Percentiles rank a stretch among this genome's conserved stretches.
Evolutionary conservation across 2,113 vertebrate genomes (phyloP).

Genomic region (Periophthalmus modestus): DNA sequence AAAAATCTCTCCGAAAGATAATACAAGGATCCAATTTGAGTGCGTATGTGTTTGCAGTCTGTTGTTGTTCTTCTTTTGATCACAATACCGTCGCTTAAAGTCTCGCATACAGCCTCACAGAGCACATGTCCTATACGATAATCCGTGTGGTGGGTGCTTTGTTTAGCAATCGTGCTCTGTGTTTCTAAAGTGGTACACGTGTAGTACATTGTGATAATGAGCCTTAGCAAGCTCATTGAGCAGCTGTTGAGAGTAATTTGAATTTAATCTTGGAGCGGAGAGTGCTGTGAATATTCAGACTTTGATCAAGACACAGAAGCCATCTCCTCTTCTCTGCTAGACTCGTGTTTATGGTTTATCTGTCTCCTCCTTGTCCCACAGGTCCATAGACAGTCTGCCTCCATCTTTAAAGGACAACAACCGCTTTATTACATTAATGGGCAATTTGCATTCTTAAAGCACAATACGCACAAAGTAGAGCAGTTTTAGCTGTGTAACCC

Average conservation of each 20-base stretch:
- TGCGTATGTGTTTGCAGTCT: neutral
- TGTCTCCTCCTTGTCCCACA: conserved; percentile 44
- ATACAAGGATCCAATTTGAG: neutral
- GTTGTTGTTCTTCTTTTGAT: neutral
- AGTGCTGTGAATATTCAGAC: conserved; percentile 67
- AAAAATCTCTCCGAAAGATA: too few species aligned
- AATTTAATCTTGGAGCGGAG: conserved; percentile 65
- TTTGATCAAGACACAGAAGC: conserved; percentile 64
- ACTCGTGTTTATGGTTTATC: conserved; percentile 35
- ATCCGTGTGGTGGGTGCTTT: conserved; percentile 37
- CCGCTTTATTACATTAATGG: conserved; percentile 33
- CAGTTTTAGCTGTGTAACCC: neutral
- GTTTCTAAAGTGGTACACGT: conserved; percentile 65
- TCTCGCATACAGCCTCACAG: neutral
- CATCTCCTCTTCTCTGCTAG: conserved; percentile 48
- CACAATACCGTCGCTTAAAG: neutral
- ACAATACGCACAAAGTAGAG: conserved; percentile 9
- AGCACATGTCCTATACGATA: conserved; percentile 13
- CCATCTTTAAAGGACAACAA: conserved; percentile 25
- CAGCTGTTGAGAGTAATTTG: conserved; percentile 74
- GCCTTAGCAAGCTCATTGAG: conserved; percentile 62
- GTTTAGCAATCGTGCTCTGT: conserved; percentile 39
- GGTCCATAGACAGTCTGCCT: conserved; percentile 43
- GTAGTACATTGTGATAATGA: conserved; percentile 70
- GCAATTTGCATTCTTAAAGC: conserved; percentile 13